A percentile compares a stretch with the other conserved stretches of the same genome.
These are phyloP conservation scores for roundworm (Caenorhabditis elegans) DNA, from an alignment of 1,140 invertebrate species.

Conservation along the genomic window DNA sequence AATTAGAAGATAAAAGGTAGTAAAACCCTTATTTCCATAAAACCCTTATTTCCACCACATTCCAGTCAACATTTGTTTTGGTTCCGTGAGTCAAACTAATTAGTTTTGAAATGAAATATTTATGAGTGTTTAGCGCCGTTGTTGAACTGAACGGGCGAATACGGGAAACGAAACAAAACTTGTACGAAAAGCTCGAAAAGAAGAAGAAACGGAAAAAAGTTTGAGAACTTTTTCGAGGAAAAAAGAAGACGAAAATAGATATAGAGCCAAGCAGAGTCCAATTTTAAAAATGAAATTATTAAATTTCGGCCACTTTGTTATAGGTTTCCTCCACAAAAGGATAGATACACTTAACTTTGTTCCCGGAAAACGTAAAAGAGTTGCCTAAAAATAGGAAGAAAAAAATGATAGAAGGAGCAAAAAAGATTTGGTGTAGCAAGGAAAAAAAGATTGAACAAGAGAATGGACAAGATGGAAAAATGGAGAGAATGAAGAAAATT, in stretches of 20 bases:
- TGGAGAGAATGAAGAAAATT: constrained; percentile 6
- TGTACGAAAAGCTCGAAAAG: background rate
- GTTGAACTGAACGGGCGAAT: background rate
- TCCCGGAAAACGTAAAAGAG: background rate
- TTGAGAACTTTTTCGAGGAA: background rate
- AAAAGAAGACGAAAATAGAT: background rate
- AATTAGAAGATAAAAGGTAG: too few species aligned
- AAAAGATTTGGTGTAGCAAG: background rate
- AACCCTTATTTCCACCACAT: too few species aligned
- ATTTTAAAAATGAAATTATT: constrained; percentile 18
- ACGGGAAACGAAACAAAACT: background rate
- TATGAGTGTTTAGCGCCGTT: background rate
- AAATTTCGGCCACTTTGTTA: constrained; percentile 24
- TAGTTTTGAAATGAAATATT: background rate
- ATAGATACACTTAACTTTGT: background rate
- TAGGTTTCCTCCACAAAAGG: background rate
- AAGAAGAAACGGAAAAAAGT: background rate
- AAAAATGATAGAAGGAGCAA: background rate
- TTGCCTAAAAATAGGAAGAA: background rate
- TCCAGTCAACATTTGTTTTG: background rate
- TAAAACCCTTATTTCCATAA: too few species aligned
- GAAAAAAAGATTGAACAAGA: background rate
- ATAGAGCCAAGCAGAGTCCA: background rate
- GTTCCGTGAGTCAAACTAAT: background rate
- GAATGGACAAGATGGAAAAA: constrained; percentile 19